Conservation (phyloP, 2,797 vertebrate species). For the Dermochelys coriacea region DNA sequence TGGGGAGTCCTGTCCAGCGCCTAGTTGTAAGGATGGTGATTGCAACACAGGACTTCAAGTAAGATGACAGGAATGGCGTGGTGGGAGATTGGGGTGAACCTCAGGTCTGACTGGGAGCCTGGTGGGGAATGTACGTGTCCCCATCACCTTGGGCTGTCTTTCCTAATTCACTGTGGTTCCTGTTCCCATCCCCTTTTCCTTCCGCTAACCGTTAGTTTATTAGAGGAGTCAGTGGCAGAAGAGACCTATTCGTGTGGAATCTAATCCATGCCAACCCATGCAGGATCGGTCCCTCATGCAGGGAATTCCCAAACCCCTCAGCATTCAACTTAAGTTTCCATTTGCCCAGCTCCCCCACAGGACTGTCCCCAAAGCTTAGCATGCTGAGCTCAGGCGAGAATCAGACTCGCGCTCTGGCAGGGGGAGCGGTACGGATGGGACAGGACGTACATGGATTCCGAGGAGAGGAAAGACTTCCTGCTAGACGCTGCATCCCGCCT, state of each 20-base stretch:
- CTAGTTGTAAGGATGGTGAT: neutral
- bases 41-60: neutral
- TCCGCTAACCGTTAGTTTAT: neutral
- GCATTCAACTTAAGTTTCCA: neutral
- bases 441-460: conserved; percentile 89
- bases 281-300: neutral
- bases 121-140: neutral
- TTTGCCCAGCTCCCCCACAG: neutral
- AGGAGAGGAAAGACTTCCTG: conserved; percentile 87
- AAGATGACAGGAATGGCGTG: neutral
- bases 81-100: neutral
- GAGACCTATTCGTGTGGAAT: neutral
- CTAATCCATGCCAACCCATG: neutral
- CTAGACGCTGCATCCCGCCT: conserved; percentile 82
- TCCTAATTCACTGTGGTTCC: neutral
- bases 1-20: too few relatives aligned
- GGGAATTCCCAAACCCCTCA: neutral
- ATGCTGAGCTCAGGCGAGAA: neutral
- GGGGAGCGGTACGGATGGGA: too few relatives aligned
- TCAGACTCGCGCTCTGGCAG: neutral
- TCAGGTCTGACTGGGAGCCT: neutral
- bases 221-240: neutral
- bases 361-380: neutral
- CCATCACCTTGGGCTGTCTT: neutral
- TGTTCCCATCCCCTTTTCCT: neutral